phyloP scores from a whole-genome alignment of 2,888 invertebrate genomes.

The Autographa gamma region DNA sequence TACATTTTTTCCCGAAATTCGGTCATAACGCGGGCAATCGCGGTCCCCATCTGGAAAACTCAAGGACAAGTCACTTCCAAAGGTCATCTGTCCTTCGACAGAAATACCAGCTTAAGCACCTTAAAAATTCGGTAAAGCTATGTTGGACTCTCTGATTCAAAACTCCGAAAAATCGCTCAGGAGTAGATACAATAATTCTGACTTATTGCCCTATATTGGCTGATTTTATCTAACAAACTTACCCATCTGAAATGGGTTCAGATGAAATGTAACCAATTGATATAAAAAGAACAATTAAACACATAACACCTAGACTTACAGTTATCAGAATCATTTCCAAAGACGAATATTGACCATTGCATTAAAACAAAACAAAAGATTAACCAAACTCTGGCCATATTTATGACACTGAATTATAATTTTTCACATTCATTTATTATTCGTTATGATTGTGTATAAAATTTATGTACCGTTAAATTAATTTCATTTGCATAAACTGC shows the following conservation, averaged over 20 bases:
- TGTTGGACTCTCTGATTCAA: too few species aligned
- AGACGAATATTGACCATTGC: conserved; percentile 16
- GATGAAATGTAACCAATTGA: neutral
- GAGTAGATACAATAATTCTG: too few species aligned
- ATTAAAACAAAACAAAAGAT: conserved; percentile 27
- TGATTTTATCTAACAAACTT: neutral
- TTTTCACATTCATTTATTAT: neutral
- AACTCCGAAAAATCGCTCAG: too few species aligned
- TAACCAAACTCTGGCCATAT: conserved; percentile 31
- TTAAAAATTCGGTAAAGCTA: too few species aligned
- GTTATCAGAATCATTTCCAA: conserved; percentile 9
- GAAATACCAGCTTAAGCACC: too few species aligned
- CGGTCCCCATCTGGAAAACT: too few species aligned
- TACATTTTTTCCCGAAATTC: too few species aligned
- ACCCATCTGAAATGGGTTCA: neutral
- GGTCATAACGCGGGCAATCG: too few species aligned
- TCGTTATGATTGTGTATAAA: neutral
- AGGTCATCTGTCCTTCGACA: too few species aligned
- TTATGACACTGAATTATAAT: conserved; percentile 16
- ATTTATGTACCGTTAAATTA: conserved; percentile 28
- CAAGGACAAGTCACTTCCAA: too few species aligned
- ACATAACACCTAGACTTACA: conserved; percentile 25
- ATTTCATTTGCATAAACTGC: neutral
- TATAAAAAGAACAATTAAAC: neutral
- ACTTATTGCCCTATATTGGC: too few species aligned